These are phyloP conservation scores for Amphimallon solstitiale DNA, from an alignment of 2,888 invertebrate genomes.

Conservation along the genomic window DNA sequence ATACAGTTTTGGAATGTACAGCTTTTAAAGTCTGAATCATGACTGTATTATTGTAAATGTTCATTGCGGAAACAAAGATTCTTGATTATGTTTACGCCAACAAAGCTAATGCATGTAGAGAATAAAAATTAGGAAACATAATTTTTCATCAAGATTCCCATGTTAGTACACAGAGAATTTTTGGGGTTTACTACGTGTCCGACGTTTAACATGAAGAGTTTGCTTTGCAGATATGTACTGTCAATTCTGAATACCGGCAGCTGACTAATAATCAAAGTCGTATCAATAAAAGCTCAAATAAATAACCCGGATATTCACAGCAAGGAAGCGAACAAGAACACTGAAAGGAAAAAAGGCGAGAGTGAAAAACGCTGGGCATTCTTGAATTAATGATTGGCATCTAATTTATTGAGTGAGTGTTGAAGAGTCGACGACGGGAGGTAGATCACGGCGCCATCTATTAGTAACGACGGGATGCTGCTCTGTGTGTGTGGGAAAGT, in stretches of 20 bases:
- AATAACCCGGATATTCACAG: conserved; percentile 12
- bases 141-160: too few species aligned
- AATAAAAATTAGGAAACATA: too few species aligned
- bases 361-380: conserved; percentile 31
- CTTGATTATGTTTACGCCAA: too few species aligned
- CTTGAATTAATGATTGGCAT: conserved; percentile 45
- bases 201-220: too few species aligned
- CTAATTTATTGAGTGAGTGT: conserved; percentile 53
- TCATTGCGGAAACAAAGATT: too few species aligned
- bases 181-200: too few species aligned
- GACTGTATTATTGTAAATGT: too few species aligned
- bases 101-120: too few species aligned
- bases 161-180: too few species aligned
- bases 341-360: conserved; percentile 9
- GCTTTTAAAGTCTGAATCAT: too few species aligned
- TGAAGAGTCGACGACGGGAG: conserved; percentile 57
- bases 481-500: conserved; percentile 52
- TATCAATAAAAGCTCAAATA: conserved; percentile 25
- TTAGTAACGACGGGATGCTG: conserved; percentile 55
- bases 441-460: conserved; percentile 60
- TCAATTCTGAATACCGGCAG: not conserved
- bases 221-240: not conserved
- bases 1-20: too few species aligned
- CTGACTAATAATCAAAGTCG: conserved; percentile 19
- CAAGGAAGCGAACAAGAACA: conserved; percentile 15